Evolutionary conservation across 2,888 invertebrate genomes (phyloP), one percentile per base, ranked within the genome.

Genomic region (Drosophila anomalata): DNA sequence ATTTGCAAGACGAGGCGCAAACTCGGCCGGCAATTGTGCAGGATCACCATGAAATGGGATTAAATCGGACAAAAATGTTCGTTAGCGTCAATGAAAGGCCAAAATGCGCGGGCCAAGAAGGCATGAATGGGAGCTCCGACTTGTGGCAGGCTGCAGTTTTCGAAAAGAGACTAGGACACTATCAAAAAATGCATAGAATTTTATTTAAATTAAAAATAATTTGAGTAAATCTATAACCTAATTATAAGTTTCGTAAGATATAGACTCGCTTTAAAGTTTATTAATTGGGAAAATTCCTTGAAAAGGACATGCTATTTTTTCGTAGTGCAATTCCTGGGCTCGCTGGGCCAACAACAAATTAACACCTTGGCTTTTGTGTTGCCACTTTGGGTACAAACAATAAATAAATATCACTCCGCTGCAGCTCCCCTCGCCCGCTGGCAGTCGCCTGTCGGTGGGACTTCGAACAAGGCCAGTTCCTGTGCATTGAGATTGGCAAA

Each of bases 31-130:
- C 78, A 77, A 77, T 80, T 76, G 77, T 78, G 78, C 73, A 78
- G 87, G 90, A 89, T 89, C 90, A 90, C 91, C 91, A 89, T 91
- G 91, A 91, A 91, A 91, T 89, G 79, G 90, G 90, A 91, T 91
- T 91, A 91, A 89, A 88, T 89, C 89, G 88, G 89, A 87, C 85
- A 90, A 89, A 88, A 88, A 87, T 78, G 87, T 84, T 89, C 89
- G 85, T 89, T 88, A 88, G 88, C 88, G 79, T 79, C 79, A 86
- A 89, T 87, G 85, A 87, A 84, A 83, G 87, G 78, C 80, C 73
- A 80, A 88, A 87, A 83, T 44, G 82, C 61, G 67, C 56, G 57
- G 60, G 61, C 69, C 62, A 71, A 58, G 79, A 63, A 67, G 65
- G 71, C 77, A 82, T 86, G 86, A 88, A 88, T 80, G 85, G 79